Base-by-base conservation (phyloP, 2,797 vertebrate genomes). In the Halcyon chelicuti region DNA sequence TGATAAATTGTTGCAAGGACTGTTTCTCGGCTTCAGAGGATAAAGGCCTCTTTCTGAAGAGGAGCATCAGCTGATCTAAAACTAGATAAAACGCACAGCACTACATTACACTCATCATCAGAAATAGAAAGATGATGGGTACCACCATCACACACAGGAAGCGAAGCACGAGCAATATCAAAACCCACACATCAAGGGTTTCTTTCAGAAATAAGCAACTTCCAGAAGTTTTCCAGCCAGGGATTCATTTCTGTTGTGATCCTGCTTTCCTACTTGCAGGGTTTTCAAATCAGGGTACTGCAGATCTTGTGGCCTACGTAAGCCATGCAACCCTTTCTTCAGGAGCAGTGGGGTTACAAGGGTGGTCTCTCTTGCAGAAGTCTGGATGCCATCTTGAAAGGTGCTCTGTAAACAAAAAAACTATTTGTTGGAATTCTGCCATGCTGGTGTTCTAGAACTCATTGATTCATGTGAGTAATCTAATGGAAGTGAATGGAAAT, bases 351-450 rank as follows among this genome's bases (percentile, higher is more conserved):
- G 47, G 19, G 7, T 22, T 28, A 10, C 18, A 9, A 42, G 17
- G 12, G 12, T 26, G 31, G 2, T 55, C 21, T 39, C 0, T 26
- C 35, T 26, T 29, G 17, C 10, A 3, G 3, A 5, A 46, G 10
- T 21, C n/a, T 55, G 5, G 2, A 7, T 26, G 17, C 9, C 23
- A 17, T 49, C 35, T 49, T 4, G 26, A 40, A 54, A 75, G 16
- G 19, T 21, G 49, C 28, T 26, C 42, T 46, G 26, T 33, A 28
- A 86, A 37, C 17, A 65, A 68, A 46, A 54, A 46, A 35, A 12
- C 9, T 14, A 6, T 26, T 61, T 20, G 16, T 15, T 81, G 58
- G 14, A 47, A n/a, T 42, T 40, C 63, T 84, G 37, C 37, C 31
- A 33, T 18, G 19, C 4, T 23, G n/a, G 5, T 63, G n/a, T 14